Evolutionary conservation across 1,140 invertebrate genomes (phyloP).

Genomic region (Chymomyza costata): DNA sequence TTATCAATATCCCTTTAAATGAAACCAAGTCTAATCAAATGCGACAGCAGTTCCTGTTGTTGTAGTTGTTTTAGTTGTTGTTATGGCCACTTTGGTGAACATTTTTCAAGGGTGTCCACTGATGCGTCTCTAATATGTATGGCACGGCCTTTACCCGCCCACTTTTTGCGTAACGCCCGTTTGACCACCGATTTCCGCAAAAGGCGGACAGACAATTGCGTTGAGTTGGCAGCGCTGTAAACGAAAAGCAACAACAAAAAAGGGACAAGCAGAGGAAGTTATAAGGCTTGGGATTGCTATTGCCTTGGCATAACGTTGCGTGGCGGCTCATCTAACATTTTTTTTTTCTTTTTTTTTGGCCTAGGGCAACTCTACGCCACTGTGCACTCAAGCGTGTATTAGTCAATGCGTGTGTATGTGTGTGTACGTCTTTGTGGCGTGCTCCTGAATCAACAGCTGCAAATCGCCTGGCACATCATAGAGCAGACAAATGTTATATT

Average conservation of each 20-base stretch:
- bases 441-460: conserved; percentile 63
- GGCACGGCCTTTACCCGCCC: background rate
- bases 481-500: conserved; percentile 49
- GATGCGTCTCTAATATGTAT: conserved; percentile 62
- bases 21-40: conserved; percentile 59
- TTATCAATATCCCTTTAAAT: conserved; percentile 68
- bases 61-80: no score
- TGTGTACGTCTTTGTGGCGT: conserved; percentile 37
- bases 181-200: conserved; percentile 29
- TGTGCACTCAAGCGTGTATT: conserved; percentile 1
- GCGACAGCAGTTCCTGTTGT: conserved; percentile 42
- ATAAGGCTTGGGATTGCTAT: no score
- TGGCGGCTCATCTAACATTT: conserved; percentile 30
- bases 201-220: conserved; percentile 18
- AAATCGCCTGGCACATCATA: conserved; percentile 41
- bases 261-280: no score
- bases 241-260: no score
- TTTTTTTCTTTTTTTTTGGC: conserved; percentile 11
- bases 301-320: conserved; percentile 5
- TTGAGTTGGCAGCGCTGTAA: no score
- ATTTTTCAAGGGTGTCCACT: conserved; percentile 30
- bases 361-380: conserved; percentile 6
- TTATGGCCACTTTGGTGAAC: conserved; percentile 6
- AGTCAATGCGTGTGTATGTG: background rate
- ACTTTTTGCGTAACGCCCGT: conserved; percentile 45